Percentiles rank a stretch among this genome's conserved stretches.
Evolutionary conservation across 2,797 vertebrate species (phyloP).

Genomic region (Gobio occitaniae): DNA sequence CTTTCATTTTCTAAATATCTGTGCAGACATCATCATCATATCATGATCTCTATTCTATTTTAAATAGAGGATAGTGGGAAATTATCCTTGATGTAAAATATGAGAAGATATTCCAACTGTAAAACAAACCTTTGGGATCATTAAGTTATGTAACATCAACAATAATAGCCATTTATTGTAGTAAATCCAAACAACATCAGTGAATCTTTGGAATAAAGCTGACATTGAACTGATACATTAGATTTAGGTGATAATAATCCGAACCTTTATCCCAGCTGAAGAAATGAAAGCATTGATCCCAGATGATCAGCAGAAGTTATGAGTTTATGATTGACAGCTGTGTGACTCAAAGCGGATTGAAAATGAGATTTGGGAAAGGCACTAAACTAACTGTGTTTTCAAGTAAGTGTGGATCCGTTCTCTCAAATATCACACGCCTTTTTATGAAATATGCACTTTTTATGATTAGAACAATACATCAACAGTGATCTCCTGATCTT

Average conservation of each 20-base stretch:
- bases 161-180: background rate
- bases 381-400: conserved; percentile 37
- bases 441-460: background rate
- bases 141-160: background rate
- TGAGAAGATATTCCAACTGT: background rate
- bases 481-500: background rate
- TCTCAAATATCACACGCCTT: background rate
- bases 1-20: background rate
- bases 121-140: background rate
- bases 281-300: background rate
- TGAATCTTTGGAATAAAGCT: background rate
- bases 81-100: background rate
- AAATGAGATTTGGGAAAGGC: conserved; percentile 51
- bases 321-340: background rate
- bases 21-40: background rate
- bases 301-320: background rate
- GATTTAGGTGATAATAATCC: background rate
- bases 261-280: background rate
- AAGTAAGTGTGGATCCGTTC: conserved; percentile 40
- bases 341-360: conserved; percentile 39
- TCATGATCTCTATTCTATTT: background rate
- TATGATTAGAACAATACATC: background rate
- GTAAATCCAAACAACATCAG: background rate
- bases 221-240: background rate
- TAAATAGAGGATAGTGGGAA: background rate